phyloP scores from a whole-genome alignment of 2,888 invertebrate species.

The Julus scandinavius region DNA sequence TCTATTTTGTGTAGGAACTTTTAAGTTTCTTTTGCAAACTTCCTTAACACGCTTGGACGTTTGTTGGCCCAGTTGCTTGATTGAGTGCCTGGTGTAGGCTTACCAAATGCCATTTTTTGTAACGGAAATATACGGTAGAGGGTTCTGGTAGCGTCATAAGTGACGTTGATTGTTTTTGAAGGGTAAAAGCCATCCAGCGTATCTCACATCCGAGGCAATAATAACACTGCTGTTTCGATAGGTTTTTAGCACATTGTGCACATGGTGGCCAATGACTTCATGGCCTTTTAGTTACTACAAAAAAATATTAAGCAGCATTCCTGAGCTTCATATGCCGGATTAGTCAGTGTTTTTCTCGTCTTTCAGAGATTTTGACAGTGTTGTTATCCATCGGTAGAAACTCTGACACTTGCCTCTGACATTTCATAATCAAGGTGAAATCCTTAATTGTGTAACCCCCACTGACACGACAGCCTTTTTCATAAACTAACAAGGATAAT shows the following conservation, averaged over 20 bases:
- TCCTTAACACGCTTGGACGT: background rate
- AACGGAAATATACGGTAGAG: constrained; percentile 8
- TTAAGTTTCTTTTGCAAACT: background rate
- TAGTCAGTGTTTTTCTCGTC: constrained; percentile 1
- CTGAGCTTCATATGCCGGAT: constrained; percentile 14
- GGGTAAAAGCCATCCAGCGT: constrained; percentile 12
- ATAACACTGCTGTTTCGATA: constrained; percentile 33
- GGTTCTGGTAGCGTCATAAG: constrained; percentile 22
- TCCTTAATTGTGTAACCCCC: background rate
- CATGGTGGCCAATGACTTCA: constrained; percentile 25
- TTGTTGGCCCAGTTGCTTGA: background rate
- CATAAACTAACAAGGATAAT: background rate
- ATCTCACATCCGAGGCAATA: constrained; percentile 10
- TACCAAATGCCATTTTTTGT: constrained; percentile 26
- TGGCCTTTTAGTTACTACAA: constrained; percentile 5
- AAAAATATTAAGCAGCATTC: constrained; percentile 12
- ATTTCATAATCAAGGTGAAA: background rate
- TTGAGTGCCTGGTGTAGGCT: constrained; percentile 20
- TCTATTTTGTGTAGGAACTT: background rate
- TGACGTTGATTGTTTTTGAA: constrained; percentile 21
- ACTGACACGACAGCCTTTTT: background rate
- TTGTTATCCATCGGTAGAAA: background rate
- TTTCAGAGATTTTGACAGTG: background rate
- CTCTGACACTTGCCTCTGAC: constrained; percentile 17
- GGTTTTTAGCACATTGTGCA: constrained; percentile 33